phyloP scores from a whole-genome alignment of 64 coral and sea anemone species.

The Orbicella faveolata region DNA sequence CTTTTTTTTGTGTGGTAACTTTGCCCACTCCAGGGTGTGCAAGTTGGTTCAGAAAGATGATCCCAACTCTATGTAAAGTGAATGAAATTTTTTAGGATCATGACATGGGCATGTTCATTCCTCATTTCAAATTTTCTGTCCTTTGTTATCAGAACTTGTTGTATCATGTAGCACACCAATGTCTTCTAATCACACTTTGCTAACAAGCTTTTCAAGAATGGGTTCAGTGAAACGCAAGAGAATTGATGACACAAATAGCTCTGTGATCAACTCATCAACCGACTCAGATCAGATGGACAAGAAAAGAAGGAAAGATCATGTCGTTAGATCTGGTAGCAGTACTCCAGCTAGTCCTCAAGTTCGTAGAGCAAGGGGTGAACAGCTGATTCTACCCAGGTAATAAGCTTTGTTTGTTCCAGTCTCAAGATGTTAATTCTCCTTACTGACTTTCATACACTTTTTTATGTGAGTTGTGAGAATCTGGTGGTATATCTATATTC shows the following conservation, averaged over 20 bases:
- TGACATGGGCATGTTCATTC: too few relatives aligned
- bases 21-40: too few relatives aligned
- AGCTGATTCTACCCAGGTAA: conserved; percentile 71
- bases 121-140: background rate
- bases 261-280: background rate
- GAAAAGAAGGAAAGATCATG: conserved; percentile 46
- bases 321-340: background rate
- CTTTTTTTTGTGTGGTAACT: too few relatives aligned
- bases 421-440: background rate
- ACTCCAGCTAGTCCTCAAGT: conserved; percentile 67
- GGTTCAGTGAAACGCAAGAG: conserved; percentile 77
- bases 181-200: conserved; percentile 11
- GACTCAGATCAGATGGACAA: conserved; percentile 27
- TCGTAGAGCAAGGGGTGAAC: conserved; percentile 68
- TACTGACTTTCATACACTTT: background rate
- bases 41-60: too few relatives aligned
- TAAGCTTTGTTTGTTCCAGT: background rate
- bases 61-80: too few relatives aligned
- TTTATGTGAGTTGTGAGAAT: background rate
- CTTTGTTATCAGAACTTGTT: background rate
- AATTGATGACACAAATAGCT: background rate
- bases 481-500: too few relatives aligned
- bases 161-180: conserved; percentile 9
- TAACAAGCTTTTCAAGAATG: conserved; percentile 31
- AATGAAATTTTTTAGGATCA: too few relatives aligned